Base-by-base conservation (phyloP, 2,113 vertebrate species). In the Atrichornis clamosus region DNA sequence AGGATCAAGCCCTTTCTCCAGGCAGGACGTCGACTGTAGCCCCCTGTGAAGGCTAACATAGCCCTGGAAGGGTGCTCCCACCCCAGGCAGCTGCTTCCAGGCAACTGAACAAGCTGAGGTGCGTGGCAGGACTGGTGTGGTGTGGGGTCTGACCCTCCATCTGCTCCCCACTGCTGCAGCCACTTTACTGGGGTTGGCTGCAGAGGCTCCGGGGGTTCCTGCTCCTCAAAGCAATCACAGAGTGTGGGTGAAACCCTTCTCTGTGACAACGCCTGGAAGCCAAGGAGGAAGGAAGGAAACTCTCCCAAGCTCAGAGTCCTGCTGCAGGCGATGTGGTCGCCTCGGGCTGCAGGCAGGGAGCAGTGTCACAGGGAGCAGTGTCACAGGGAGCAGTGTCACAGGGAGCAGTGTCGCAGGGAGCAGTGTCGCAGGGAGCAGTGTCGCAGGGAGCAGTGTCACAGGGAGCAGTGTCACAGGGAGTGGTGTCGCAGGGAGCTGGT, bases 161-260 rank as follows among this genome's bases (percentile, higher is more conserved):
- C 39, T 1, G 0, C 47, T 68, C 8, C 0, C n/a, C n/a, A 5
- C 30, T 23, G 12, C 30, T 15, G 2, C 47, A 53, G 44, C 11
- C 3, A 0, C 56, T 87, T 23, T 21, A 23, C 73, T 70, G 64
- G 26, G 37, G 11, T 5, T 19, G 35, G 32, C 70, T 52, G 69
- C 60, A 37, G 35, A 76, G 0, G 2, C 64, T 58, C 33, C 4
- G 1, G 18, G 37, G 44, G 53, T 41, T 73, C 26, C 59, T 24
- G 15, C 0, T 0, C 26, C 37, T 72, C 65, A 47, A 37, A 89
- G n/a, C 56, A 30, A 10, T 19, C 11, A 3, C 5, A 1, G 3
- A 2, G 0, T 11, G 33, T 7, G 56, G 47, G 19, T 37, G 35
- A 69, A 87, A 91, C 49, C 33, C n/a, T 24, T 56, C 26, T n/a